Conservation (phyloP, 2,888 invertebrate species). For the Caradrina clavipalpis region DNA sequence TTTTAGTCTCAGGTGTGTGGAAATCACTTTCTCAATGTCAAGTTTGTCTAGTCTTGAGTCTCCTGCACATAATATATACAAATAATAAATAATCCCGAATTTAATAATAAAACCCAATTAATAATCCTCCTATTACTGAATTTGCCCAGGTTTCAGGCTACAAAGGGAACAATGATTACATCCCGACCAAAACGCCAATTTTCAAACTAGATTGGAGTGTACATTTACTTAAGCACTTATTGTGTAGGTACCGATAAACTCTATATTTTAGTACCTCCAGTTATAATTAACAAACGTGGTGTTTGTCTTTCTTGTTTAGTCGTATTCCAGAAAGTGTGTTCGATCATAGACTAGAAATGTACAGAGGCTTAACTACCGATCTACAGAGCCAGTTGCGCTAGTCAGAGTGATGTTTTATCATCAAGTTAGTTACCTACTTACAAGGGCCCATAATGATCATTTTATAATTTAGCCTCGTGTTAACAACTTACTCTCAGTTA, state of each 20-base stretch:
- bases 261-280: constrained; percentile 36
- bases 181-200: constrained; percentile 6
- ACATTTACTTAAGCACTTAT: constrained; percentile 25
- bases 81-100: too few species aligned
- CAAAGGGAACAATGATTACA: constrained; percentile 9
- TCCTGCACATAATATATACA: too few species aligned
- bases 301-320: constrained; percentile 49
- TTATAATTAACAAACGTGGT: constrained; percentile 56
- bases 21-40: too few species aligned
- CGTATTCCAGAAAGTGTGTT: constrained; percentile 42
- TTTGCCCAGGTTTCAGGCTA: background rate
- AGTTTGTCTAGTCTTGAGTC: too few species aligned
- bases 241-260: constrained; percentile 28
- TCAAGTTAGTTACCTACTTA: too few species aligned
- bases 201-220: constrained; percentile 8
- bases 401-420: background rate
- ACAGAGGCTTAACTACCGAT: background rate
- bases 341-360: background rate
- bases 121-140: constrained; percentile 3
- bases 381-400: background rate
- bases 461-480: too few species aligned
- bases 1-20: too few species aligned
- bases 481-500: too few species aligned
- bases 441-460: too few species aligned
- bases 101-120: background rate